phyloP scores from a whole-genome alignment of 92 coral and sea anemone species.

The Heliopora coerulea region DNA sequence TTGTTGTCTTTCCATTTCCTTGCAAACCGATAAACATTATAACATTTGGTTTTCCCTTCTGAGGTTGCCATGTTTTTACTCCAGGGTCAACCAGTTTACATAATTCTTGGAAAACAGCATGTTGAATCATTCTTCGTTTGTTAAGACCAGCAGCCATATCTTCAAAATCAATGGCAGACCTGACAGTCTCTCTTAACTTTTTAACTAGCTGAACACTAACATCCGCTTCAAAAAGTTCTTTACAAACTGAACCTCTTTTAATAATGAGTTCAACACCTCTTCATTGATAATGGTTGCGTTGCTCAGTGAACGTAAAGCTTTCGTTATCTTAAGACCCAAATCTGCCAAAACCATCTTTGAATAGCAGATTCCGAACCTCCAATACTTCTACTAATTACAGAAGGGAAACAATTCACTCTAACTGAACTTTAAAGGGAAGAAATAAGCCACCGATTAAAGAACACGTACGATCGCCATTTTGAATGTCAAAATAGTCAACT shows the following conservation, averaged over 20 bases:
- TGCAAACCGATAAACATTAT: constrained; percentile 99
- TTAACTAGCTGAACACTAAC: constrained; percentile 91
- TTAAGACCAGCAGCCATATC: constrained; percentile 99
- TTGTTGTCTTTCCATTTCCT: constrained; percentile 98
- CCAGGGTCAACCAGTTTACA: constrained; percentile 99
- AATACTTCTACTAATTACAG: not conserved
- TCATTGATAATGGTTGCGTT: constrained; percentile 97
- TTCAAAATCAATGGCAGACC: constrained; percentile 97
- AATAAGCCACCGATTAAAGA: not conserved
- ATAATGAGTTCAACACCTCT: constrained; percentile 96
- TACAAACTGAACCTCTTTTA: constrained; percentile 95
- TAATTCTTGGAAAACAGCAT: constrained; percentile 96
- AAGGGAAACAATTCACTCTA: not conserved
- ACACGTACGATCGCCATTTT: constrained; percentile 5
- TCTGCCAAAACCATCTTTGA: constrained; percentile 97
- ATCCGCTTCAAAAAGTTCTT: constrained; percentile 91
- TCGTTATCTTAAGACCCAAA: constrained; percentile 93
- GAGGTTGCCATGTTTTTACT: constrained; percentile 95
- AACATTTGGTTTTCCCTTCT: constrained; percentile 89
- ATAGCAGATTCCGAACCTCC: not conserved
- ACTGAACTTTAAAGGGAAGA: not conserved
- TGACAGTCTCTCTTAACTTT: constrained; percentile 96
- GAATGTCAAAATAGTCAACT: too few relatives aligned
- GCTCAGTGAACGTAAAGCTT: constrained; percentile 93
- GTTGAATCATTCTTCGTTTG: constrained; percentile 95